Conservation (phyloP, 1,140 invertebrate species). For the Phenacoccus solenopsis region DNA sequence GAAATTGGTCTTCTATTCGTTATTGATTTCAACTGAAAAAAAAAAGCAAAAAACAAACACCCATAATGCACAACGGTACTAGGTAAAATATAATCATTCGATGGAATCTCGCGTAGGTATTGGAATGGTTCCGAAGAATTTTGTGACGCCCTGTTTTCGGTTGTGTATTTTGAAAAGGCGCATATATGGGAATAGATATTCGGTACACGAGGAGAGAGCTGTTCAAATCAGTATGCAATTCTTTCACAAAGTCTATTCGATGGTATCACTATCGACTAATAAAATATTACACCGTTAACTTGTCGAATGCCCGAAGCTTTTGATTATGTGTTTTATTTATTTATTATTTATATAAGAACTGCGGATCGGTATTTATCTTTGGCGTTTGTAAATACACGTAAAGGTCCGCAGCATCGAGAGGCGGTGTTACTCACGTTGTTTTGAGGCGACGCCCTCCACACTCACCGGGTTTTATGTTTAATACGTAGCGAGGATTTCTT, state of each 20-base stretch:
- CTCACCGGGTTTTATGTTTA: background rate
- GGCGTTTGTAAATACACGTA: background rate
- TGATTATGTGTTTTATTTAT: conserved; percentile 1
- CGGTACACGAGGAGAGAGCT: background rate
- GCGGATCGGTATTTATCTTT: background rate
- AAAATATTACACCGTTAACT: conserved; percentile 16
- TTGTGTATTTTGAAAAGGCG: background rate
- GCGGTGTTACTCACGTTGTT: background rate
- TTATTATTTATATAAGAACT: conserved; percentile 13
- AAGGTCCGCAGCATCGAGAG: background rate
- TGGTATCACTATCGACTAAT: background rate
- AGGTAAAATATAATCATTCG: too few species aligned
- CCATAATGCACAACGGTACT: too few species aligned
- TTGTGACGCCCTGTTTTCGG: background rate
- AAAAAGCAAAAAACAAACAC: background rate
- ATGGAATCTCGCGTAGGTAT: background rate
- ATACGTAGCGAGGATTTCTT: background rate
- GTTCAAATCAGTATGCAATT: background rate
- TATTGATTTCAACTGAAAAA: background rate
- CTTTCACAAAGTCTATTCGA: background rate
- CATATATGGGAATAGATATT: background rate
- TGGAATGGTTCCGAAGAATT: background rate
- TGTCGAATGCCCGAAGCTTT: background rate
- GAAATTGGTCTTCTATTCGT: background rate
- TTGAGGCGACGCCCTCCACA: conserved; percentile 3